These are phyloP conservation scores for Psittacula echo DNA, from an alignment of 2,797 vertebrate species.

Conservation along the genomic window DNA sequence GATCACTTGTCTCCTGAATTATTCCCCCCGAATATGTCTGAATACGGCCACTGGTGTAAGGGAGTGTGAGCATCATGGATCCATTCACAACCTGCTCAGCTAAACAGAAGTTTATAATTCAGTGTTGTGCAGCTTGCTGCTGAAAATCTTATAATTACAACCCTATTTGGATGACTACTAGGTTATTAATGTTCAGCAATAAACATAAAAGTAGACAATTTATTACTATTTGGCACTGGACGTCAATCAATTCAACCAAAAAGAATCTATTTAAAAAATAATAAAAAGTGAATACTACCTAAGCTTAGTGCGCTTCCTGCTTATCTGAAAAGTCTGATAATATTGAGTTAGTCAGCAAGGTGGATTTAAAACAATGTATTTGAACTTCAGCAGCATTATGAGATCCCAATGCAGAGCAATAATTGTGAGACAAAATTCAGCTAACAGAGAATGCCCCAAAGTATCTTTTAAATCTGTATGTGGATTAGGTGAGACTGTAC, in stretches of 20 bases:
- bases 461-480: background rate
- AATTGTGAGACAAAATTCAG: background rate
- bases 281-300: background rate
- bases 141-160: conserved; percentile 33
- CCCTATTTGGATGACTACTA: conserved; percentile 11
- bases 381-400: background rate
- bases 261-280: conserved; percentile 20
- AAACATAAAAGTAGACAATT: conserved; percentile 60
- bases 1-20: background rate
- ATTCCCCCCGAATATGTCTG: background rate
- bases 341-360: background rate
- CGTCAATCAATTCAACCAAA: conserved; percentile 38
- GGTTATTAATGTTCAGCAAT: conserved; percentile 55
- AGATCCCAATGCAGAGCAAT: conserved; percentile 9
- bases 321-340: conserved; percentile 13
- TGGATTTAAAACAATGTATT: conserved; percentile 31
- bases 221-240: conserved; percentile 45
- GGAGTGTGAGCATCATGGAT: background rate
- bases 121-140: background rate
- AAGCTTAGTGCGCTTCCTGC: background rate
- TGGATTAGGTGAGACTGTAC: background rate
- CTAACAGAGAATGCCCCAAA: background rate
- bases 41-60: background rate
- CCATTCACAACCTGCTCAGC: background rate
- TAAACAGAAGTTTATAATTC: background rate